Conservation (phyloP, 2,797 vertebrate genomes). For the Halcyon leucocephala region DNA sequence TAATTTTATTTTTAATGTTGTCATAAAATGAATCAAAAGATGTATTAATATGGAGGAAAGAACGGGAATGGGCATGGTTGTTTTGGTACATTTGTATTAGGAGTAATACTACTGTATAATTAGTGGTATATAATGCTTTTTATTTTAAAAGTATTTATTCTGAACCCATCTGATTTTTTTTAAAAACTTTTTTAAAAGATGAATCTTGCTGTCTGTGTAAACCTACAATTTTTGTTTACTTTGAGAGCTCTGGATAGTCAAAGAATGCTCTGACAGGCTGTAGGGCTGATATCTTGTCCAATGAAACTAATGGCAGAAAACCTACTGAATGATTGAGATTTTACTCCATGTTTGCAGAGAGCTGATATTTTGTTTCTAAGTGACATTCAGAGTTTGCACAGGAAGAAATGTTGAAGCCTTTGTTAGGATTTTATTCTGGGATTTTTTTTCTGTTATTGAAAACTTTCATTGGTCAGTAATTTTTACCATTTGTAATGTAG, state of each 20-base stretch:
- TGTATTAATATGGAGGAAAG: neutral
- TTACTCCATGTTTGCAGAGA: neutral
- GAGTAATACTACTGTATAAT: slow-evolving; percentile 30
- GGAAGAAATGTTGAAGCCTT: neutral
- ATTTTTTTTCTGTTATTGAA: neutral
- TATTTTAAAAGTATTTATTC: slow-evolving; percentile 9
- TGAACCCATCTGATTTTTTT: neutral
- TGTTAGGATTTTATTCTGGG: neutral
- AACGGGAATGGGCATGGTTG: neutral
- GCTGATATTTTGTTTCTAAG: slow-evolving; percentile 20
- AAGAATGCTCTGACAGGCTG: neutral
- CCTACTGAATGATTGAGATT: neutral
- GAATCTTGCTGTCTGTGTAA: neutral
- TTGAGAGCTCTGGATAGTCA: slow-evolving; percentile 18
- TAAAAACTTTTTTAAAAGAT: neutral
- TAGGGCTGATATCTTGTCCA: neutral
- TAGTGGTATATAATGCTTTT: neutral
- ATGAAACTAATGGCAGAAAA: slow-evolving; percentile 16
- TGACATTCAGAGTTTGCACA: slow-evolving; percentile 19
- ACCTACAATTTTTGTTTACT: neutral
- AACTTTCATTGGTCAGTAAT: neutral
- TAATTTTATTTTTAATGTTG: neutral
- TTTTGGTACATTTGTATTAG: slow-evolving; percentile 55
- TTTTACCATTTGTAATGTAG: slow-evolving; percentile 54
- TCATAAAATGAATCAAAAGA: neutral